Base-by-base conservation (phyloP, 2,888 invertebrate genomes). In the Microctonus aethiopoides region DNA sequence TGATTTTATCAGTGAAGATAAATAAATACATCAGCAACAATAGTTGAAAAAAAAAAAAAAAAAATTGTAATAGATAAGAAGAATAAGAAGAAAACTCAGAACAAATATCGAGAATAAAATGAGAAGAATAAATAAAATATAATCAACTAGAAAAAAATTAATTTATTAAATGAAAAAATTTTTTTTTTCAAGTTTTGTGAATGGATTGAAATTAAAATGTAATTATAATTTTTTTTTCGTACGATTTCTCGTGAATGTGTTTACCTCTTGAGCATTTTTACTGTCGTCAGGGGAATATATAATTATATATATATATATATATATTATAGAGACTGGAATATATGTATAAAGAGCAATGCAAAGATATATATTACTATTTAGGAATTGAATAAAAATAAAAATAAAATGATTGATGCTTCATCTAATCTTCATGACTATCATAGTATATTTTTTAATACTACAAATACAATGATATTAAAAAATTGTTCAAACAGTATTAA, bases 261-360 rank as follows among this genome's bases (percentile, higher is more conserved):
- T 61, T 39, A 41, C 61, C 61, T 61, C 41, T 39, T 61, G 39
- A 39, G 39, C 61, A 16, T 60, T 61, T 61, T 36, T 36, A 61
- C 41, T 61, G 41, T 39, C 41, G 26, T 61, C 61, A 39, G 26
- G 61, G 24, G 20, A 36, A 22, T 60, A 20, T 61, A 39, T 22
- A 61, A 24, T n/a, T 39, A 32, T 32, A 39, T 13, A 13, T 39
- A n/a, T 39, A 39, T n/a, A n/a, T 39, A 39, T 39, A 46, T 16
- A 46, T 46, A 46, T 9, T 10, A 10, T 16, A 46, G 5, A 46
- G 46, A 46, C 9, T 20, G 46, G 6, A 46, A 46, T 46, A 46
- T 46, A 20, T n/a, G n/a, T n/a, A n/a, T n/a, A 7, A 46, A 46
- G 46, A 46, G 46, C 46, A 46, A 46, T 46, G 46, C 46, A 46